Percentiles rank a stretch among this genome's conserved stretches.
These are phyloP conservation scores for Acrobasis repandana DNA, from an alignment of 2,888 invertebrate genomes.

Conservation along the genomic window DNA sequence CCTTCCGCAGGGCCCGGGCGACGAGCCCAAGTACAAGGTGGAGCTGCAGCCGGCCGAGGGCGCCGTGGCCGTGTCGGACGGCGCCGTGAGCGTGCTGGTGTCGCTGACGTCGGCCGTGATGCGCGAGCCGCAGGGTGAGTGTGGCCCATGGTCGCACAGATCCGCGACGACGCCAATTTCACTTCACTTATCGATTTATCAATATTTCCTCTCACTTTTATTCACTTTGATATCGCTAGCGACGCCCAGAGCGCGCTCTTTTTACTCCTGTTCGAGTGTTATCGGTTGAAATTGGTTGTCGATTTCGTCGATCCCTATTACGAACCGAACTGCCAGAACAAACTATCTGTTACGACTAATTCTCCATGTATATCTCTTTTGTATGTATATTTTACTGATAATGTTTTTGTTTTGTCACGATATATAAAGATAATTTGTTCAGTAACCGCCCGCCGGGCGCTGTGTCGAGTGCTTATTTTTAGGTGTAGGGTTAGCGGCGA, in stretches of 20 bases:
- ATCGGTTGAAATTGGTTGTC: slow-evolving; percentile 69
- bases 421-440: slow-evolving; percentile 80
- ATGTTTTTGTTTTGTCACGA: slow-evolving; percentile 46
- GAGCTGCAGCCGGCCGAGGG: slow-evolving; percentile 93
- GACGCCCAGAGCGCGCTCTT: background rate
- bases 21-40: slow-evolving; percentile 88
- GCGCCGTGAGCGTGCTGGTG: slow-evolving; percentile 90
- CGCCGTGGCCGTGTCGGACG: slow-evolving; percentile 91
- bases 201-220: background rate
- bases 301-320: slow-evolving; percentile 55
- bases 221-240: background rate
- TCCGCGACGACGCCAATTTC: slow-evolving; percentile 57
- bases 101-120: slow-evolving; percentile 96
- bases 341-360: slow-evolving; percentile 64
- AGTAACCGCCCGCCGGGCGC: slow-evolving; percentile 67
- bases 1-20: slow-evolving; percentile 52
- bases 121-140: slow-evolving; percentile 88
- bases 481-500: slow-evolving; percentile 75
- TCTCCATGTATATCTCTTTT: slow-evolving; percentile 34
- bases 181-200: slow-evolving; percentile 31
- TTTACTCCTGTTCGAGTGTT: slow-evolving; percentile 6
- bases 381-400: slow-evolving; percentile 46
- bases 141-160: slow-evolving; percentile 20
- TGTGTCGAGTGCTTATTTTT: slow-evolving; percentile 79
- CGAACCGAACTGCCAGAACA: slow-evolving; percentile 61